Evolutionary conservation across 1,140 invertebrate genomes (phyloP).

Genomic region (Bombus picipes): DNA sequence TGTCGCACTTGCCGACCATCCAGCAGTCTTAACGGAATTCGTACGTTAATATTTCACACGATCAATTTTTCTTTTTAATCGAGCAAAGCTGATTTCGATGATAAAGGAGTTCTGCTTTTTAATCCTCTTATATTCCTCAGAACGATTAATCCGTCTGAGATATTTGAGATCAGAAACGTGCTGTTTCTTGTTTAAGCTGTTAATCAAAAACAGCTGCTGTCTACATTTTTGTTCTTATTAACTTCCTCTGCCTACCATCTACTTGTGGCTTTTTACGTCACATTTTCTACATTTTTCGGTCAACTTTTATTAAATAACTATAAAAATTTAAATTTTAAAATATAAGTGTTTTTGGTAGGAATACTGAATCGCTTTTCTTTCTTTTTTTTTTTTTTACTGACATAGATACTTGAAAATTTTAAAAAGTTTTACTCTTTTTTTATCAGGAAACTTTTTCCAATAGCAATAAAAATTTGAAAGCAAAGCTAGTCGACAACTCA

Average conservation of each 20-base stretch:
- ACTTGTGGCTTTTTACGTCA: neutral
- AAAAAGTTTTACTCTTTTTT: neutral
- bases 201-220: neutral
- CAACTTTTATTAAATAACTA: neutral
- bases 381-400: neutral
- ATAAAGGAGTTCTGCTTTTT: neutral
- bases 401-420: neutral
- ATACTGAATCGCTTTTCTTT: neutral
- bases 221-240: neutral
- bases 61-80: neutral
- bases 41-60: neutral
- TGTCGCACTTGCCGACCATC: neutral
- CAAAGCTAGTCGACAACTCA: neutral
- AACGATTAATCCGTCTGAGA: neutral
- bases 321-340: neutral
- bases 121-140: neutral
- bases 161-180: neutral
- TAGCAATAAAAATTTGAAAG: neutral
- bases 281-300: too few relatives aligned
- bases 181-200: neutral
- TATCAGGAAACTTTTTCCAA: neutral
- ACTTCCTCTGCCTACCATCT: neutral
- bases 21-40: neutral
- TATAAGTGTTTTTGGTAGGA: accelerated
- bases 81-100: neutral